phyloP scores from a whole-genome alignment of 2,888 invertebrate genomes.

The Hirtodrosophila histrioides region DNA sequence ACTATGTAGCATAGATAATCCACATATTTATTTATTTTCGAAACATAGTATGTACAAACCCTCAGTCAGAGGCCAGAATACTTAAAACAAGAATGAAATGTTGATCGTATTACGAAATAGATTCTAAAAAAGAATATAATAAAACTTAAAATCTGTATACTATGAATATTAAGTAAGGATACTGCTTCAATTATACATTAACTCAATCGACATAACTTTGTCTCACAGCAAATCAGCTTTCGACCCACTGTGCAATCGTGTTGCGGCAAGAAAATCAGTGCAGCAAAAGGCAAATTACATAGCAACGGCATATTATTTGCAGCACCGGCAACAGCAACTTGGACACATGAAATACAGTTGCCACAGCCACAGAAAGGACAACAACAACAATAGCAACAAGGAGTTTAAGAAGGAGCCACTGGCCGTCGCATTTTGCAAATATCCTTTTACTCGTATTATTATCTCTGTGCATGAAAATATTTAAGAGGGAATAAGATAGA shows the following conservation, averaged over 20 bases:
- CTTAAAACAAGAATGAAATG: no score
- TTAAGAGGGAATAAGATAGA: conserved; percentile 4
- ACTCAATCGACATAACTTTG: not conserved
- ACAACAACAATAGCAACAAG: conserved; percentile 10
- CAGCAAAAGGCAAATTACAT: conserved; percentile 65
- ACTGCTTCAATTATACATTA: no score
- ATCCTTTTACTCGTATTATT: conserved; percentile 42
- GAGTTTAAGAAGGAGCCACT: conserved; percentile 32
- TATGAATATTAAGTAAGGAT: no score
- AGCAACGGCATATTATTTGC: conserved; percentile 69
- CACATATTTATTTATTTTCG: no score
- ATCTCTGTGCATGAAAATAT: conserved; percentile 43
- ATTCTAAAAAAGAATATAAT: no score
- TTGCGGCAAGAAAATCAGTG: conserved; percentile 50
- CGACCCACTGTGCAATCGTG: conserved; percentile 37
- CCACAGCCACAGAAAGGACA: conserved; percentile 18
- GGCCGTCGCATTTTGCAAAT: conserved; percentile 7
- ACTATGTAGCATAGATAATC: no score
- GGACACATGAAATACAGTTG: conserved; percentile 52
- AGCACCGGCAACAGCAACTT: conserved; percentile 44
- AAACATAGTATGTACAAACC: no score
- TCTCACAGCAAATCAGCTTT: not conserved
- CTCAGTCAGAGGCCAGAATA: no score
- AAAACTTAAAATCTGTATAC: no score
- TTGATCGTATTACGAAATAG: no score